Evolutionary conservation across 2,888 invertebrate species (phyloP).

Genomic region (Megaustenia siamemsis): DNA sequence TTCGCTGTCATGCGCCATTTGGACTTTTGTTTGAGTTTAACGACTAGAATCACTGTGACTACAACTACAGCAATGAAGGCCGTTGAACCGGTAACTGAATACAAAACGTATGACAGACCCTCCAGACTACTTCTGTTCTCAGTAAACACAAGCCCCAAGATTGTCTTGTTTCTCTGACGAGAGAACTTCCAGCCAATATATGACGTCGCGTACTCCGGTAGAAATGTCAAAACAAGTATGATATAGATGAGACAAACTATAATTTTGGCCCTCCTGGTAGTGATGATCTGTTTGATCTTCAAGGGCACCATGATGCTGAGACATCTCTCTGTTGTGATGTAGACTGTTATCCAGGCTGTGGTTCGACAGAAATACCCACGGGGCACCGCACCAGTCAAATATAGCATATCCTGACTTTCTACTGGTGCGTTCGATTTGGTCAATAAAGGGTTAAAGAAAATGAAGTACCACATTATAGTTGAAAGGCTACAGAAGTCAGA

Average conservation of each 20-base stretch:
- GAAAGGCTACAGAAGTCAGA: no score
- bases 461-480: no score
- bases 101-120: not conserved
- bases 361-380: not conserved
- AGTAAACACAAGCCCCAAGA: not conserved
- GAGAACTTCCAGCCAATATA: slow-evolving; percentile 31
- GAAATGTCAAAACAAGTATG: not conserved
- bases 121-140: not conserved
- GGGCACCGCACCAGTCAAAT: not conserved
- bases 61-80: not conserved
- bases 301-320: not conserved
- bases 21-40: not conserved
- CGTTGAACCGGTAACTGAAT: not conserved
- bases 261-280: not conserved
- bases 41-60: not conserved
- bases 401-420: no score
- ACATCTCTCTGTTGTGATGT: not conserved
- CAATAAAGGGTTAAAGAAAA: no score
- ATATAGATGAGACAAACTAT: slow-evolving; percentile 3
- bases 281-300: not conserved
- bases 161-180: not conserved
- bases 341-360: not conserved
- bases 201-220: not conserved
- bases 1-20: slow-evolving; percentile 7
- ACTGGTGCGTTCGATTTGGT: no score